phyloP scores from a whole-genome alignment of 2,797 vertebrate genomes.

The Pogonophryne albipinna region DNA sequence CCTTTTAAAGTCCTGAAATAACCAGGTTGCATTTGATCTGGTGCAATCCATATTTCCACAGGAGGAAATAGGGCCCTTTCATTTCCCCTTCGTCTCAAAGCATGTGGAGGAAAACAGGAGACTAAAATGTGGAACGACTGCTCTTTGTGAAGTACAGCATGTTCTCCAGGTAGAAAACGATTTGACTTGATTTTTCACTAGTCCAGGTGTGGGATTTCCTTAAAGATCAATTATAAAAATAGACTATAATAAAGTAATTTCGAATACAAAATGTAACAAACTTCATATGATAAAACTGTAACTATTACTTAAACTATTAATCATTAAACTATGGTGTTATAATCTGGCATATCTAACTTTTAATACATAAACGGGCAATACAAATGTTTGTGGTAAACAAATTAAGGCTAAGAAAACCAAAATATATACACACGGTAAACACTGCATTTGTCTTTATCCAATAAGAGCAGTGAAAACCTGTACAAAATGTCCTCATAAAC shows the following conservation, averaged over 20 bases:
- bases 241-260: background rate
- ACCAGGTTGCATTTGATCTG: constrained; percentile 37
- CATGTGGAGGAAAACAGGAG: constrained; percentile 1
- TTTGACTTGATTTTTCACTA: background rate
- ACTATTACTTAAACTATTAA: too few species aligned
- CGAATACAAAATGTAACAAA: background rate
- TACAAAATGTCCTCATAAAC: too few species aligned
- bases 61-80: constrained; percentile 16
- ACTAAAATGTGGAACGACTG: background rate
- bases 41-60: constrained; percentile 42
- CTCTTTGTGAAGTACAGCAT: background rate
- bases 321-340: too few species aligned
- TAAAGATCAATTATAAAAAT: background rate
- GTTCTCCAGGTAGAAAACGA: background rate
- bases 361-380: too few species aligned
- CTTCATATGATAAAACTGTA: background rate
- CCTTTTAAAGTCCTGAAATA: constrained; percentile 54
- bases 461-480: too few species aligned
- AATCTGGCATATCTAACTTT: too few species aligned
- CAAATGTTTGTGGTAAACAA: too few species aligned
- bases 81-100: constrained; percentile 21
- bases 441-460: too few species aligned
- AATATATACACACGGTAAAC: too few species aligned
- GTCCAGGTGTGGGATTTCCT: background rate
- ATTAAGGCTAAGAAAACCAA: too few species aligned